A percentile compares a stretch with the other conserved stretches of the same genome.
Conservation (phyloP, 1,140 invertebrate genomes). For the Drosophila paulistorum region DNA sequence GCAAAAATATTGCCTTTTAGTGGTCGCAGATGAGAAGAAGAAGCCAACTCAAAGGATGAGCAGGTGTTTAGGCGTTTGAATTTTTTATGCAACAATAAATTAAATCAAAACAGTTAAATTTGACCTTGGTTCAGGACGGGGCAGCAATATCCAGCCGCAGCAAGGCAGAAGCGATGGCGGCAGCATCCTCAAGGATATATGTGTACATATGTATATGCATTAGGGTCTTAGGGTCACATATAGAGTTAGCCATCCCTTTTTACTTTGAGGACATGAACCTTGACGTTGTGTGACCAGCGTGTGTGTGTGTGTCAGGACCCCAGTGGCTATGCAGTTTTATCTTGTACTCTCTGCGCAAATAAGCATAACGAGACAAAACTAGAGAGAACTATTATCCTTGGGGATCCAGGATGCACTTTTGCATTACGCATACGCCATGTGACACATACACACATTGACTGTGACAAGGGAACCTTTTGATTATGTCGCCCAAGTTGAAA, state of each 20-base stretch:
- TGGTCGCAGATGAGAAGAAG: slow-evolving; percentile 28
- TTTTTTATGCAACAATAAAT: slow-evolving; percentile 77
- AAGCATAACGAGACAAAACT: slow-evolving; percentile 69
- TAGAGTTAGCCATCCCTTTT: slow-evolving; percentile 40
- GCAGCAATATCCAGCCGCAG: not conserved
- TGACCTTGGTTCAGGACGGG: slow-evolving; percentile 62
- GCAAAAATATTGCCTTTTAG: slow-evolving; percentile 74
- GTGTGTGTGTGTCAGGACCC: slow-evolving; percentile 48
- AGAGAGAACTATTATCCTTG: slow-evolving; percentile 64
- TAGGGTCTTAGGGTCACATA: slow-evolving; percentile 38
- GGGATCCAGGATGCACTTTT: slow-evolving; percentile 56
- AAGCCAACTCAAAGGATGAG: slow-evolving; percentile 16
- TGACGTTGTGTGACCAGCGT: slow-evolving; percentile 24
- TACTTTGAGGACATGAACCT: slow-evolving; percentile 65
- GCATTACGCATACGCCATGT: slow-evolving; percentile 57
- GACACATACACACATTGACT: slow-evolving; percentile 32
- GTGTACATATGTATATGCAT: slow-evolving; percentile 21
- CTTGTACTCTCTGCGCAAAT: slow-evolving; percentile 46
- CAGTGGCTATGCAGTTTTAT: slow-evolving; percentile 43
- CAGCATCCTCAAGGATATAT: slow-evolving; percentile 37
- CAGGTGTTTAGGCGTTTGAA: slow-evolving; percentile 13
- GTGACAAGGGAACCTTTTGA: slow-evolving; percentile 66
- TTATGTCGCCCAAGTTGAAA: slow-evolving; percentile 79
- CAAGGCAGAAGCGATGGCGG: not conserved
- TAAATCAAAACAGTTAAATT: slow-evolving; percentile 78